Evolutionary conservation across 2,113 vertebrate genomes (phyloP), one percentile per base, ranked within the genome.

Genomic region (Anoplopoma fimbria): DNA sequence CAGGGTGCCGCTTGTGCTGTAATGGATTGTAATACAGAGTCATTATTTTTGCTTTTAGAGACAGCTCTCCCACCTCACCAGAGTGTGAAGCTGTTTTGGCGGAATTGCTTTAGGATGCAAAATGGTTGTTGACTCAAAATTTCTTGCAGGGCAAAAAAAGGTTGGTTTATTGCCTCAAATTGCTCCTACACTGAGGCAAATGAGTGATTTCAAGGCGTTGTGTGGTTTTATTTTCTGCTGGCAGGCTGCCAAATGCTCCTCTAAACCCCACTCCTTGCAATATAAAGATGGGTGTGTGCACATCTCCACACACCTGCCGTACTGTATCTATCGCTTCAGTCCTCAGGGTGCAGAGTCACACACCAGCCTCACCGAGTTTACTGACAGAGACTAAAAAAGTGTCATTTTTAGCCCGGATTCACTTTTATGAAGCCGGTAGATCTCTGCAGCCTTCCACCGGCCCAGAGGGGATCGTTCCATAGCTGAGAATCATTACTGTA

Each of bases 11-110:
- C 84, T 82, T 75, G 64, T 23, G 29, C 34, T 29, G 31, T 81
- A 83, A 87, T 77, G 58, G 76, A 84, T 67, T 55, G 76, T 85
- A 82, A 82, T 69, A 27, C 62, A 19, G 61, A 47, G 63, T 85
- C 72, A 83, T 85, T 76, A 74, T 83, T 80, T 21, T 73, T 73
- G 75, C 79, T 81, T 77, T 80, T 69, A 75, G 83, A 79, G 71
- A 51, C 60, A 70, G 49, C 29, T 47, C 64, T 71, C 42, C 12
- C 23, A 13, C 45, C 31, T 19, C 33, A 53, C 6, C 42, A 75
- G 62, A 80, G 40, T n/a, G 13, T 12, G 53, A 84, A 63, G 71
- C 29, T 69, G 70, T 73, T 75, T 31, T 9, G 21, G 38, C 5
- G 1, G 65, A 83, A 82, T 45, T 85, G 61, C 67, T 33, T 55